These are phyloP conservation scores for Pelochelys cantorii DNA, from an alignment of 2,797 vertebrate genomes.

Conservation along the genomic window DNA sequence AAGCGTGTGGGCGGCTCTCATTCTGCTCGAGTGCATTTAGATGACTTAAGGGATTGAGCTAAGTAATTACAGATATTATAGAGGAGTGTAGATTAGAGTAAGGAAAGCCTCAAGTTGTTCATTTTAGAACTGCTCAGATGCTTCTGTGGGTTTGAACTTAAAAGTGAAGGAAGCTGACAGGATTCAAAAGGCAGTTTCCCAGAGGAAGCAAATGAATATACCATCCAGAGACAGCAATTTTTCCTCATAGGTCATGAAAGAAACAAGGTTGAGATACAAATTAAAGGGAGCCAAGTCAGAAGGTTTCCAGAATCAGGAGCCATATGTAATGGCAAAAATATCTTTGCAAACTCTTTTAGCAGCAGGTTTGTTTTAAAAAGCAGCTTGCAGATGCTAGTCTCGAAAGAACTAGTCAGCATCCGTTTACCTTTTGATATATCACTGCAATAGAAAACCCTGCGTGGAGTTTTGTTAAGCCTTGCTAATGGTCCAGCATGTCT, in stretches of 20 bases:
- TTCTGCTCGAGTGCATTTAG: neutral
- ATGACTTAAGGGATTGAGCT: neutral
- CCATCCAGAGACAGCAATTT: neutral
- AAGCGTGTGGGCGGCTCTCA: neutral
- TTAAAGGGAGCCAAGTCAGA: neutral
- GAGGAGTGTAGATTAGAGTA: neutral
- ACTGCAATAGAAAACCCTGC: neutral
- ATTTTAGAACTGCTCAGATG: neutral
- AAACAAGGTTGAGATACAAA: neutral
- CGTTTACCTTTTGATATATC: conserved; percentile 17
- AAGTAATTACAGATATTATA: neutral
- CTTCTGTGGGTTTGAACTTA: neutral
- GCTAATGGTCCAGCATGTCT: conserved; percentile 47
- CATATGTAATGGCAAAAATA: neutral
- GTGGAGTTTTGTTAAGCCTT: conserved; percentile 22
- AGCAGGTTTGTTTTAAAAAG: neutral
- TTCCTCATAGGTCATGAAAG: neutral
- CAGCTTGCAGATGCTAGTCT: neutral
- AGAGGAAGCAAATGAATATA: neutral
- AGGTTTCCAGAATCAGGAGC: neutral
- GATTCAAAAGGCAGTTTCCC: neutral
- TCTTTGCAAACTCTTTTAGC: neutral
- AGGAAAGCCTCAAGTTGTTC: neutral
- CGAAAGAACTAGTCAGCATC: neutral
- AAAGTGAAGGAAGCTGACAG: neutral